Evolutionary conservation across 2,113 vertebrate genomes (phyloP).

Genomic region (Calidris pygmaea): DNA sequence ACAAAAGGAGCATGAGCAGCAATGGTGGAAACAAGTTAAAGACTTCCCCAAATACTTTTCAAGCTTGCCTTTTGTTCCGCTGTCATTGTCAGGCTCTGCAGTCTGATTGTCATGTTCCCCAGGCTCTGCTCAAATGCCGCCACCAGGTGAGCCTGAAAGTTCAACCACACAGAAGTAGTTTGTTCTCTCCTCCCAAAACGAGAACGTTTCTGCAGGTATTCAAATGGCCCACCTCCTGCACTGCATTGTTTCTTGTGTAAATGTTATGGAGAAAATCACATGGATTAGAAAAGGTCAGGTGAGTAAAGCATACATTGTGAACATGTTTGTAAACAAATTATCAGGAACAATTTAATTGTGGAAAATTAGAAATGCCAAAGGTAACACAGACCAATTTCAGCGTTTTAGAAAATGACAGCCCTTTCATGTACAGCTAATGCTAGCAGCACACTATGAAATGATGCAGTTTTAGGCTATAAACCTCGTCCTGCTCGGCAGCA

Average conservation of each 20-base stretch:
- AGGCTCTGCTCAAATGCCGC: slow-evolving; percentile 97
- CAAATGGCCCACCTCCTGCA: neutral
- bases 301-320: rapidly evolving
- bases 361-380: neutral
- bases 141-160: slow-evolving; percentile 91
- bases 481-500: neutral
- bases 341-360: neutral
- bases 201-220: neutral
- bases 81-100: slow-evolving; percentile 96
- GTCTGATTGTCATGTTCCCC: slow-evolving; percentile 96
- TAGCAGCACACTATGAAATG: neutral
- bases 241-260: neutral
- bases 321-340: neutral
- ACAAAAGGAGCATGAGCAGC: rapidly evolving
- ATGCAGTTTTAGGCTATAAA: neutral
- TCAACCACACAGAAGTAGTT: neutral
- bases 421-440: neutral
- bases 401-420: neutral
- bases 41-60: neutral
- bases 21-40: neutral
- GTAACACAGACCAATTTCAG: neutral
- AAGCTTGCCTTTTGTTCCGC: slow-evolving; percentile 92
- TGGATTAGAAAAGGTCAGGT: neutral
- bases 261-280: neutral
- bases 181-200: neutral